phyloP scores from a whole-genome alignment of 2,113 vertebrate genomes.

The Heliornis fulica region DNA sequence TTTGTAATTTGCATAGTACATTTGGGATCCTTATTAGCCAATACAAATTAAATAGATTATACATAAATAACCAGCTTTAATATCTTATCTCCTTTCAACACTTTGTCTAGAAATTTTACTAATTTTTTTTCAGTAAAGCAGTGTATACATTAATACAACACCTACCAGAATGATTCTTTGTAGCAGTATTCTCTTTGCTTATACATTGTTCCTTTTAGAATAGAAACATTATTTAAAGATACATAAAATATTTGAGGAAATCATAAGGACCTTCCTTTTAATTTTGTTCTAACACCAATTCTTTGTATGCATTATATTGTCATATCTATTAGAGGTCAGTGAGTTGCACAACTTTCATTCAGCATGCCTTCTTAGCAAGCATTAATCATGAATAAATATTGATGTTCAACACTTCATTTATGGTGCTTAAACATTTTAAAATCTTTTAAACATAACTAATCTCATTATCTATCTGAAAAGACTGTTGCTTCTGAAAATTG shows the following conservation, averaged over 20 bases:
- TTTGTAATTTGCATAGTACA: not conserved
- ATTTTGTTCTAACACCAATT: not conserved
- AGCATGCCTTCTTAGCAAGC: not conserved
- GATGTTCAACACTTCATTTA: not conserved
- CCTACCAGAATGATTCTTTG: not conserved
- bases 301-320: not conserved
- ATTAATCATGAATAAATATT: not conserved
- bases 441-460: not conserved
- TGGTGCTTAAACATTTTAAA: not conserved
- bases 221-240: not conserved
- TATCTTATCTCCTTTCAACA: not conserved
- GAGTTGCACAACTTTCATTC: not conserved
- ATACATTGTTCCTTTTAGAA: not conserved
- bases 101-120: not conserved
- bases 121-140: not conserved
- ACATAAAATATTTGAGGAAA: not conserved
- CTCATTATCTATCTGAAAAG: not conserved
- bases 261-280: not conserved
- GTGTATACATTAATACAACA: not conserved
- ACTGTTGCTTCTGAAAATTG: accelerated
- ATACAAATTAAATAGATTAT: not conserved
- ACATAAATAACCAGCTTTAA: not conserved
- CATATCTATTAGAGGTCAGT: not conserved
- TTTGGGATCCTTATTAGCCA: not conserved
- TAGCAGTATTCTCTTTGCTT: not conserved